phyloP scores from a whole-genome alignment of 2,888 invertebrate genomes.

The Drosophila maculinotata region DNA sequence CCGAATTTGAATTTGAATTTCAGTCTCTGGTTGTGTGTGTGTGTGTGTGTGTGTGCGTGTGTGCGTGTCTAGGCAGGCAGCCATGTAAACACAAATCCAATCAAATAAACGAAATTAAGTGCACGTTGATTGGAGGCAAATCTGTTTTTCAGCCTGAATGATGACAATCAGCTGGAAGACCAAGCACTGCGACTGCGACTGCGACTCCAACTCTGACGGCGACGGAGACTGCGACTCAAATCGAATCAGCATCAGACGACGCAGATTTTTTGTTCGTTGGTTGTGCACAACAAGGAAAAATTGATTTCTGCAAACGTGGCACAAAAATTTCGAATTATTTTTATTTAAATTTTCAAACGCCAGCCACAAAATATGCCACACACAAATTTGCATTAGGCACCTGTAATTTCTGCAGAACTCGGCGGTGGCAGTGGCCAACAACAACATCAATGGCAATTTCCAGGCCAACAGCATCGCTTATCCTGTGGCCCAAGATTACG shows the following conservation, averaged over 20 bases:
- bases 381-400: constrained; percentile 80
- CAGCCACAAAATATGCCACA: constrained; percentile 68
- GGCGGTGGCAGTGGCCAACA: constrained; percentile 1
- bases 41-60: constrained; percentile 10
- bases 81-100: constrained; percentile 81
- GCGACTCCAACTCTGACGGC: background rate
- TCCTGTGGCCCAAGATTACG: constrained; percentile 64
- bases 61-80: constrained; percentile 57
- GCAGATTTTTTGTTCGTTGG: constrained; percentile 3
- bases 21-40: constrained; percentile 13
- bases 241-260: constrained; percentile 61
- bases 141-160: constrained; percentile 80
- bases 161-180: constrained; percentile 72
- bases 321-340: constrained; percentile 54
- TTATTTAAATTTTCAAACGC: constrained; percentile 51
- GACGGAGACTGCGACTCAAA: constrained; percentile 42
- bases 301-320: constrained; percentile 65
- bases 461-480: constrained; percentile 62
- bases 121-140: constrained; percentile 81
- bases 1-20: constrained; percentile 66
- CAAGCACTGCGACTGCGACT: constrained; percentile 19
- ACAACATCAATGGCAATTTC: constrained; percentile 49
- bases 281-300: constrained; percentile 16
- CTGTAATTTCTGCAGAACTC: constrained; percentile 66
- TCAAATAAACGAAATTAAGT: constrained; percentile 81